phyloP scores from a whole-genome alignment of 2,888 invertebrate genomes.

The Volucella inanis region DNA sequence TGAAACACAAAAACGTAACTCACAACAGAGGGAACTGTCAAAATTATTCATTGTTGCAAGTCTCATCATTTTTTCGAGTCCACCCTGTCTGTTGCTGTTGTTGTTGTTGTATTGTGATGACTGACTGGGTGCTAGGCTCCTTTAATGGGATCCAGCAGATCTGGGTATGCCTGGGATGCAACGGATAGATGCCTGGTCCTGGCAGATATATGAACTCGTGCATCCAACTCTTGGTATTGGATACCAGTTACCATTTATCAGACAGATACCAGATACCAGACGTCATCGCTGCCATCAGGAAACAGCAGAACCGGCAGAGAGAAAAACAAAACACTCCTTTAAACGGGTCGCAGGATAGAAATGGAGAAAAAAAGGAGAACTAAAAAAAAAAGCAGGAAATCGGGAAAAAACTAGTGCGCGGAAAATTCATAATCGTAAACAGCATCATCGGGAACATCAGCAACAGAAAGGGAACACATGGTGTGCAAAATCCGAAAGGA shows the following conservation, averaged over 20 bases:
- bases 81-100: not conserved
- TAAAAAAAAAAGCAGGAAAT: not conserved
- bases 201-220: slow-evolving; percentile 70
- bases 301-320: no score
- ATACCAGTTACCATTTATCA: not conserved
- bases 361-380: slow-evolving; percentile 11
- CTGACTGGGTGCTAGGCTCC: no score
- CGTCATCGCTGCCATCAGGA: not conserved
- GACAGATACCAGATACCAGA: slow-evolving; percentile 24
- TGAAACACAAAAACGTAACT: slow-evolving; percentile 43
- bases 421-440: slow-evolving; percentile 68
- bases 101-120: slow-evolving; percentile 11
- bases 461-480: slow-evolving; percentile 27
- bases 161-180: no score
- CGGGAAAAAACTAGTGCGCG: slow-evolving; percentile 47
- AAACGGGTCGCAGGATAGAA: slow-evolving; percentile 23
- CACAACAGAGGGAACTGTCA: slow-evolving; percentile 53
- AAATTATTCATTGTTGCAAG: slow-evolving; percentile 73
- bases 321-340: slow-evolving; percentile 14
- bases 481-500: slow-evolving; percentile 26
- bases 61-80: slow-evolving; percentile 57
- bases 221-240: slow-evolving; percentile 50
- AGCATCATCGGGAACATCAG: slow-evolving; percentile 46
- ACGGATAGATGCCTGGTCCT: slow-evolving; percentile 47
- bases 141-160: no score